Base-by-base conservation (phyloP, 2,797 vertebrate species). In the Hypotaenidia philippensis region DNA sequence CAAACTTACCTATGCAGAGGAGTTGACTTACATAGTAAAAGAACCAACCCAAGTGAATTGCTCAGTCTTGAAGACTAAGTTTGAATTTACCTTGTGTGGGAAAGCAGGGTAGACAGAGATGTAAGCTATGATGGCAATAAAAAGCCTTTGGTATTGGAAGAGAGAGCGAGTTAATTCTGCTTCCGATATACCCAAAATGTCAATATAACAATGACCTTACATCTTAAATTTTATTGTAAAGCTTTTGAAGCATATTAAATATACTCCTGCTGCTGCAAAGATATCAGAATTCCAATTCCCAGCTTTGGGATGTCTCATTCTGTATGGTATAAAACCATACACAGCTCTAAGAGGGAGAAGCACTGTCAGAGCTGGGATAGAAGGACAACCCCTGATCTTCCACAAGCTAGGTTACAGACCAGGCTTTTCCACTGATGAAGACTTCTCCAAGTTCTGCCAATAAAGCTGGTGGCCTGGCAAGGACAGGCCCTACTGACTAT, bases 11-110 rank as follows among this genome's bases (percentile, higher is more conserved):
- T 77, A 45, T 26, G 61, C 74, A 83, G 59, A 92, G 27, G 14
- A 87, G 77, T 78, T 69, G 41, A 93, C 74, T 92, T 85, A 47
- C 3, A 10, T 1, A 61, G 61, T 15, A 87, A 44, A 81, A 94
- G 87, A 95, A 34, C 29, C 61, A 68, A 41, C 84, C 79, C 53
- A 41, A 89, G 83, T 69, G 64, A 97, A 77, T 65, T 83, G 83
- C n/a, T 91, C 82, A 90, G 34, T 69, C 72, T 83, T 87, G 65
- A 83, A 85, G 78, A 90, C 49, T 36, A 68, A 89, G 65, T 95
- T 60, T 68, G 68, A 66, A 56, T 87, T 93, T 41, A 77, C 70
- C 65, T 64, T 85, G 60, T 85, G 53, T 61, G 49, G 53, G 66
- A 89, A 82, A 74, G 60, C 11, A 53, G 36, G 41, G 19, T 7